Base-by-base conservation (phyloP, 2,888 invertebrate genomes). In the Caenorhabditis becei region DNA sequence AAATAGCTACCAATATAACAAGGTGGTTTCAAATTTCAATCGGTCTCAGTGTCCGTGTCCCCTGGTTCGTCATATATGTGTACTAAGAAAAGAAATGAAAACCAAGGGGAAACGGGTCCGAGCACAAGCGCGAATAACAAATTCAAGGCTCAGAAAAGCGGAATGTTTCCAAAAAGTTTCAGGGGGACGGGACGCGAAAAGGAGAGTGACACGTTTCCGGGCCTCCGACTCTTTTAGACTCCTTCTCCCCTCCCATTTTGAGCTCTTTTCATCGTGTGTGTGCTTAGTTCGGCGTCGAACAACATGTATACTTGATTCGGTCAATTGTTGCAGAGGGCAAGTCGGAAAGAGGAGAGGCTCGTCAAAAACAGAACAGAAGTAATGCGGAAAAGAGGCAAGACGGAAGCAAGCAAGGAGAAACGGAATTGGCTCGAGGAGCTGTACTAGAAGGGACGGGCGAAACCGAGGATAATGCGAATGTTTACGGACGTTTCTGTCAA, bases 101-200 rank as follows among this genome's bases (percentile, higher is more conserved):
- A 20, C 11, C 32, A 14, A 53, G 10, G 18, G 18, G 47, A 32
- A 65, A 58, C 35, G 53, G 58, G 53, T 35, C 65, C 26, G 47
- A 56, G 32, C 49, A 20, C 67, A 49, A 41, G 18, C 41, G 59
- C 66, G 16, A 61, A 67, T 75, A 66, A 59, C 66, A 35, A 66
- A 66, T 61, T 66, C 75, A 16, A 26, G 56, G 53, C 59, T 58
- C 59, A 59, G 63, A 72, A 72, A 63, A 47, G 63, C 35, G 63
- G 66, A 75, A 66, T 75, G 75, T 75, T 75, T 75, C 75, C 66
- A 61, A 75, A 74, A 75, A 65, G 75, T 75, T 75, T 66, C 66
- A 66, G 66, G 54, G 56, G 53, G 14, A 24, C 2, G 59, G 49
- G 56, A 47, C 51, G 44, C 49, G 51, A 63, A 63, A 63, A 35